These are phyloP conservation scores for Sitobion miscanthi DNA, from an alignment of 1,140 invertebrate species.

Conservation along the genomic window DNA sequence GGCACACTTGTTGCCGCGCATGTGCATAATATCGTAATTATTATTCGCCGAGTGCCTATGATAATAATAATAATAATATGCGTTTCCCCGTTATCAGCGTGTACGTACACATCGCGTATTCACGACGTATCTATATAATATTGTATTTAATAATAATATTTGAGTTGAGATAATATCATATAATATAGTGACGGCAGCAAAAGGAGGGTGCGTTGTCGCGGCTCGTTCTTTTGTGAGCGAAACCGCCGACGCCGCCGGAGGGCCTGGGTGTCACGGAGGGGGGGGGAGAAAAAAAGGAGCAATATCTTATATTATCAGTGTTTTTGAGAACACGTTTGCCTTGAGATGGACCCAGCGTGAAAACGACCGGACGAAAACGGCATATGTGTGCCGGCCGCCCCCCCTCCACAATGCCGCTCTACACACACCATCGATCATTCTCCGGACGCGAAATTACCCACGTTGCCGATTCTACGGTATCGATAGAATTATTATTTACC, in stretches of 20 bases:
- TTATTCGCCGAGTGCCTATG: not conserved
- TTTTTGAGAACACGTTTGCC: slow-evolving; percentile 33
- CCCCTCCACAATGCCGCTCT: not conserved
- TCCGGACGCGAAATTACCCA: slow-evolving; percentile 20
- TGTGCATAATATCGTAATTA: not conserved
- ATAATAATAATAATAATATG: not conserved
- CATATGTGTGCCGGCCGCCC: not conserved
- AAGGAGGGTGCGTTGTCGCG: not conserved
- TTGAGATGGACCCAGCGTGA: slow-evolving; percentile 43
- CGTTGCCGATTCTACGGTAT: slow-evolving; percentile 50
- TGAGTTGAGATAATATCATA: not conserved
- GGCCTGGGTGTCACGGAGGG: not conserved
- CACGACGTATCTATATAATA: not conserved
- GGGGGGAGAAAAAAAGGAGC: not conserved
- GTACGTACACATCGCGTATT: not conserved
- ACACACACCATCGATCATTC: not conserved
- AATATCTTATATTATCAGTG: not conserved
- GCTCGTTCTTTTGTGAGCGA: not conserved
- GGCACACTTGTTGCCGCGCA: not conserved
- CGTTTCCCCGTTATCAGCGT: not conserved
- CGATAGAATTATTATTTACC: not conserved
- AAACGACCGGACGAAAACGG: slow-evolving; percentile 32
- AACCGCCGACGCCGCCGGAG: not conserved
- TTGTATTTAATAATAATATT: not conserved
- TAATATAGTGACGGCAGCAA: not conserved